Conservation (phyloP, 1,140 invertebrate species). For the Carcinoscorpius rotundicauda region DNA sequence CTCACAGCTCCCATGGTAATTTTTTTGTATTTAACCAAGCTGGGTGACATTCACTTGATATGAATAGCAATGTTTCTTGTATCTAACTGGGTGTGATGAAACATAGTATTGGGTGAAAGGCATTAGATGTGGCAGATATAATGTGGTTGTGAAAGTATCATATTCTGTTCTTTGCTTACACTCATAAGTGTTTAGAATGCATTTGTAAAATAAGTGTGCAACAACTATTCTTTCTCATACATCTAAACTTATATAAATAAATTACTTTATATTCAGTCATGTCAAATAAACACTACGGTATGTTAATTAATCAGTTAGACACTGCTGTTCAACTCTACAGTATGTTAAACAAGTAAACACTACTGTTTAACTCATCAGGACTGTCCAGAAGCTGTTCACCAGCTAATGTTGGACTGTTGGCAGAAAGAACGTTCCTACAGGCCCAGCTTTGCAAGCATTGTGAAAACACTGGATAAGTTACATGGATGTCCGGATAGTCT, state of each 20-base stretch:
- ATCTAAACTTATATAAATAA: too few relatives aligned
- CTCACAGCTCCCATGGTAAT: constrained; percentile 81
- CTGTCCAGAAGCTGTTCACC: constrained; percentile 71
- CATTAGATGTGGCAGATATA: too few relatives aligned
- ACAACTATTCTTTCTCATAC: too few relatives aligned
- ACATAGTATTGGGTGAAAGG: too few relatives aligned
- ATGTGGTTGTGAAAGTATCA: neutral
- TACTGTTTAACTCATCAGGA: constrained; percentile 30
- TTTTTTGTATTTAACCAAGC: constrained; percentile 16
- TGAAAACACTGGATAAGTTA: constrained; percentile 88
- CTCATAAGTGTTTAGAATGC: neutral
- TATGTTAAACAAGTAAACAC: too few relatives aligned
- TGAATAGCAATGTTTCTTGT: neutral
- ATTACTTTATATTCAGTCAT: too few relatives aligned
- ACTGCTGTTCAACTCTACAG: too few relatives aligned
- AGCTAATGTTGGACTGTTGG: constrained; percentile 98
- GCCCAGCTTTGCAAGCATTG: constrained; percentile 87
- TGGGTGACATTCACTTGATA: neutral
- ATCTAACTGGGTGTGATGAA: too few relatives aligned
- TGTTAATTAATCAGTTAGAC: neutral
- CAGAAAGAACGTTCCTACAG: constrained; percentile 93
- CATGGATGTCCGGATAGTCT: constrained; percentile 82
- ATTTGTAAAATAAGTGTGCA: neutral
- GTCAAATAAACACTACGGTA: too few relatives aligned
- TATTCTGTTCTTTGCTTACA: neutral